Conservation (phyloP, 2,888 invertebrate genomes). For the Lypha dubia region DNA sequence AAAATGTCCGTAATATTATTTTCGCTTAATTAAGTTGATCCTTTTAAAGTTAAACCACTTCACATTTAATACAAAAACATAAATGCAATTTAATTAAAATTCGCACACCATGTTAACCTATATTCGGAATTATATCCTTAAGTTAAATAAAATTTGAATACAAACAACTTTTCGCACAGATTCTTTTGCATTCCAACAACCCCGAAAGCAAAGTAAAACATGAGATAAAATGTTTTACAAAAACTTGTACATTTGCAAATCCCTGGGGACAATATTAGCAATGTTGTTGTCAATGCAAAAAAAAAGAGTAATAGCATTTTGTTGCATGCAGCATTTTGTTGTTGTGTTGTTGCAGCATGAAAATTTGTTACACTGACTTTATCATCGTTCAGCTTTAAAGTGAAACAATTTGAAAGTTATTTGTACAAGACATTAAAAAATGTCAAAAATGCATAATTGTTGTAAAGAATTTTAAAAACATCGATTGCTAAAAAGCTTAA, state of each 20-base stretch:
- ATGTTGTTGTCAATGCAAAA: conserved; percentile 27
- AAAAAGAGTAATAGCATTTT: conserved; percentile 18
- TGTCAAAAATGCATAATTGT: conserved; percentile 49
- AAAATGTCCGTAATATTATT: no score
- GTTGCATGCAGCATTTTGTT: conserved; percentile 27
- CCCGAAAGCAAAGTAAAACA: conserved; percentile 12
- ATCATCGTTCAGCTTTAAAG: background rate
- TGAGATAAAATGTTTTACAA: conserved; percentile 41
- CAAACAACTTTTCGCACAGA: conserved; percentile 27
- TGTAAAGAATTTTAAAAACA: background rate
- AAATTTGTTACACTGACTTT: conserved; percentile 25
- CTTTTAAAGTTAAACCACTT: background rate
- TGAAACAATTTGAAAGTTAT: conserved; percentile 46
- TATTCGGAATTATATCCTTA: conserved; percentile 43
- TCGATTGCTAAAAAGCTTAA: conserved; percentile 5
- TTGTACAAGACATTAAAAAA: conserved; percentile 6
- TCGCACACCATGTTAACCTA: conserved; percentile 63
- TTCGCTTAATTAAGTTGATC: background rate
- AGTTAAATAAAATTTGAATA: background rate
- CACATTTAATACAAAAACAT: background rate
- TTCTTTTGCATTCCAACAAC: conserved; percentile 6
- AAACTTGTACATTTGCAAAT: conserved; percentile 26
- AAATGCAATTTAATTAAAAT: conserved; percentile 31
- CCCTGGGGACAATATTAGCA: conserved; percentile 63
- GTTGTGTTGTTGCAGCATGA: conserved; percentile 33